Base-by-base conservation (phyloP, 2,797 vertebrate genomes). In the Delichon dasypus region DNA sequence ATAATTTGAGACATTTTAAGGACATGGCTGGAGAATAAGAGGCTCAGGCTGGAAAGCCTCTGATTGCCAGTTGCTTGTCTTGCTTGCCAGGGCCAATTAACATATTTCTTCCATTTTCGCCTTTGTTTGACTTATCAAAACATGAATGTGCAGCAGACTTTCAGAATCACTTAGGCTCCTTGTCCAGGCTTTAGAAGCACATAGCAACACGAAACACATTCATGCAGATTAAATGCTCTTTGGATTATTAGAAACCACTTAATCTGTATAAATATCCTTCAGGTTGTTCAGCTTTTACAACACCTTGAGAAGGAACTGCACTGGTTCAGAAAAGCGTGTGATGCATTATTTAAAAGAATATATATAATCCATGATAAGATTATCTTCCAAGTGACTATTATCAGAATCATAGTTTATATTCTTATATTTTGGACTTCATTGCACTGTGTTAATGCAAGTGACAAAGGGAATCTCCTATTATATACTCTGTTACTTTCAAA, bases 211-310 rank as follows among this genome's bases (percentile, higher is more conserved):
- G 42, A 87, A 95, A 88, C 87, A 97, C 82, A 94, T 96, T 96
- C 90, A 93, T 82, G 72, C 54, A 96, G 91, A 95, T 94, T 95
- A 97, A 96, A 78, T 95, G 86, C 90, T 97, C 90, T 97, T 96
- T 87, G 79, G 97, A 96, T 89, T 97, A 95, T 94, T 89, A 90
- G 90, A 87, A 95, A 96, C 94, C 93, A 93, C 80, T 90, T 91
- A 94, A 88, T 89, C 72, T 97, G 90, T 96, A 96, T 94, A 96
- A 97, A 97, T 97, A 97, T 92, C 85, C 94, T 97, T 96, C 92
- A 95, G 92, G 90, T 97, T 96, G 90, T 93, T 96, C 89, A 85
- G 82, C 66, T 95, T 97, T 96, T 94, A 94, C 82, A 94, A 3
- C 82, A 97, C 93, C 93, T 97, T 95, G 85, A 96, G 88, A 97